Base-by-base conservation (phyloP, 2,888 invertebrate species). In the Tanypteryx hageni region DNA sequence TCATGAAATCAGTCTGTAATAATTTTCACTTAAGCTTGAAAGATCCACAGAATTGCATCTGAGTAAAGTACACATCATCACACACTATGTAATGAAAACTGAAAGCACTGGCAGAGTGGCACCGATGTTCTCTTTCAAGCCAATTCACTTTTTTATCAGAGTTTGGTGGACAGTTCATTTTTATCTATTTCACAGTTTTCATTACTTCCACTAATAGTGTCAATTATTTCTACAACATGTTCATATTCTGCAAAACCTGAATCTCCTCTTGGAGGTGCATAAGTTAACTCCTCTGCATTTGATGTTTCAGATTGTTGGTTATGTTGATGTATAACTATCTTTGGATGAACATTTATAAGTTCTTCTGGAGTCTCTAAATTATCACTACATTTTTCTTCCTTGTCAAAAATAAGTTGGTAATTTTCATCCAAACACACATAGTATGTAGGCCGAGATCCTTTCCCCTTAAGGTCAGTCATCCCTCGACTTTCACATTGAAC, bases 381-480 rank as follows among this genome's bases (percentile, higher is more conserved):
- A 18, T 89, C 44, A 18, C 44, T 89, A 18, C 18, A 14, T 18
- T 10, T 56, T 89, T 56, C 31, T 44, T 68, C 89, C 22, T 44
- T 64, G 16, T 89, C 64, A 7, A 89, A 64, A 11, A 93, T 81
- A 10, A 93, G 84, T 44, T 93, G 92, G 85, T 86, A 93, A 59
- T 96, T 95, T 68, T 97, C 96, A 94, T 97, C 97, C 18, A 97
- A 95, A 18, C 96, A 96, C 13, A 98, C 96, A 94, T 97, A 97
- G 94, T 97, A 98, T 7, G 98, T 98, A 93, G 97, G 96, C 27
- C 97, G 96, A 93, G 96, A 95, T 91, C 96, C 95, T 93, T 96
- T 96, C 0, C 98, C 98, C 95, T 98, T 98, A 0, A 98, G 97
- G 93, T 95, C 96, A 0, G 97, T 97, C 93, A 96, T 96, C 0